phyloP scores from a whole-genome alignment of 2,113 vertebrate species.

The Polypterus senegalus region DNA sequence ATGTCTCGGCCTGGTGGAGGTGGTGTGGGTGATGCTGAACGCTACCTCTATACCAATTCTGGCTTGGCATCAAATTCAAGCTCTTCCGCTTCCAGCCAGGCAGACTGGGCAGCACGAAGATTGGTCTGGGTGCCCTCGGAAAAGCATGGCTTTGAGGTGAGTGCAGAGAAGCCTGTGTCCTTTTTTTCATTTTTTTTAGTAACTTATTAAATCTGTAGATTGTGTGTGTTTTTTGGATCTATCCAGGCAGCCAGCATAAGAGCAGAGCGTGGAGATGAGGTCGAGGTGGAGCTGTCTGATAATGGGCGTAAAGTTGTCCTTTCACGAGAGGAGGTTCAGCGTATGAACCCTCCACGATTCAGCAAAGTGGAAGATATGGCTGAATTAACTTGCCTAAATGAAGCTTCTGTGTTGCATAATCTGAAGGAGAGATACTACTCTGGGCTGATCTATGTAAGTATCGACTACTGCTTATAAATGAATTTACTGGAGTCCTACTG shows the following conservation, averaged over 20 bases:
- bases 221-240: neutral
- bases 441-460: constrained; percentile 59
- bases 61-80: constrained; percentile 19
- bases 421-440: constrained; percentile 62
- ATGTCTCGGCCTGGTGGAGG: constrained; percentile 49
- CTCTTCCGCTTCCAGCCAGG: constrained; percentile 55
- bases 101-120: constrained; percentile 61
- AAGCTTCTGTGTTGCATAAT: constrained; percentile 63
- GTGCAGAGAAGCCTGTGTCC: constrained; percentile 5
- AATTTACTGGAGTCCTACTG: no score
- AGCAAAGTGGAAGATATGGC: constrained; percentile 71
- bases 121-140: constrained; percentile 66
- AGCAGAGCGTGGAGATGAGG: constrained; percentile 54
- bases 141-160: constrained; percentile 63
- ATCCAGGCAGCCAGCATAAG: constrained; percentile 52
- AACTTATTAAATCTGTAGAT: neutral
- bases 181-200: neutral
- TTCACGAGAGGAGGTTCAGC: constrained; percentile 57
- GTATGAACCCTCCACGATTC: constrained; percentile 65
- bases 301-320: constrained; percentile 45
- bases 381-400: constrained; percentile 65
- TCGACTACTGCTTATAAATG: no score
- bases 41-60: constrained; percentile 43
- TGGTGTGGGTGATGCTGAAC: constrained; percentile 48
- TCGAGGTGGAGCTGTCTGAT: constrained; percentile 62